These are phyloP conservation scores for Galemys pyrenaicus DNA, from an alignment of 2,113 vertebrate genomes.

Conservation along the genomic window DNA sequence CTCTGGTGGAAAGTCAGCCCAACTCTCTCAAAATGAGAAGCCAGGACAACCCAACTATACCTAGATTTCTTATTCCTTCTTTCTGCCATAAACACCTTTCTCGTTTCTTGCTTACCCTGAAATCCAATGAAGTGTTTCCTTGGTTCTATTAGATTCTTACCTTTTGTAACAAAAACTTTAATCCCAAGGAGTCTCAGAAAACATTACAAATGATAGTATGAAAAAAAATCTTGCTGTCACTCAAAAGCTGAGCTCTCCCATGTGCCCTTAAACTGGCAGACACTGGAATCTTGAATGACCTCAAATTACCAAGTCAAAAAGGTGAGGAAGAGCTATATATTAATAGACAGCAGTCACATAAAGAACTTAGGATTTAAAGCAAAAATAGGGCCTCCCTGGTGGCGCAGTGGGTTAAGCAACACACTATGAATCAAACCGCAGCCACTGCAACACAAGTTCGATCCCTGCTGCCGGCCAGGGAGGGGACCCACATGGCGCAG, in stretches of 20 bases:
- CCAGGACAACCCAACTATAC: neutral
- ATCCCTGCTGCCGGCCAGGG: too few species aligned
- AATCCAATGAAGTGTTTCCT: neutral
- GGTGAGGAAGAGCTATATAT: neutral
- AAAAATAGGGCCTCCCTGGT: too few species aligned
- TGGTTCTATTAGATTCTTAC: neutral
- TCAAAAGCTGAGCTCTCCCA: slow-evolving; percentile 84
- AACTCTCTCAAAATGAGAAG: neutral
- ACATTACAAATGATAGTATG: slow-evolving; percentile 89
- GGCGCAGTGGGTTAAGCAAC: too few species aligned
- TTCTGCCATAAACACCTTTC: neutral
- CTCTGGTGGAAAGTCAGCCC: neutral
- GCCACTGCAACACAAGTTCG: too few species aligned
- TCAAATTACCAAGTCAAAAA: slow-evolving; percentile 36
- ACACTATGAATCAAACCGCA: too few species aligned
- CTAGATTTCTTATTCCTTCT: neutral
- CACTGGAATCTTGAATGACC: slow-evolving; percentile 21
- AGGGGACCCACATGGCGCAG: too few species aligned
- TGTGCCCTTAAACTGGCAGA: slow-evolving; percentile 84
- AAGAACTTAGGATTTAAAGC: neutral
- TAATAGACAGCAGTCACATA: neutral
- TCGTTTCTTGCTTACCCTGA: neutral
- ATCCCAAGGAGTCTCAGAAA: slow-evolving; percentile 89
- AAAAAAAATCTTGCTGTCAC: slow-evolving; percentile 87
- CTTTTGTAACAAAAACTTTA: slow-evolving; percentile 91